These are phyloP conservation scores for Drosophila truncata DNA, from an alignment of 1,140 invertebrate genomes.

Conservation along the genomic window DNA sequence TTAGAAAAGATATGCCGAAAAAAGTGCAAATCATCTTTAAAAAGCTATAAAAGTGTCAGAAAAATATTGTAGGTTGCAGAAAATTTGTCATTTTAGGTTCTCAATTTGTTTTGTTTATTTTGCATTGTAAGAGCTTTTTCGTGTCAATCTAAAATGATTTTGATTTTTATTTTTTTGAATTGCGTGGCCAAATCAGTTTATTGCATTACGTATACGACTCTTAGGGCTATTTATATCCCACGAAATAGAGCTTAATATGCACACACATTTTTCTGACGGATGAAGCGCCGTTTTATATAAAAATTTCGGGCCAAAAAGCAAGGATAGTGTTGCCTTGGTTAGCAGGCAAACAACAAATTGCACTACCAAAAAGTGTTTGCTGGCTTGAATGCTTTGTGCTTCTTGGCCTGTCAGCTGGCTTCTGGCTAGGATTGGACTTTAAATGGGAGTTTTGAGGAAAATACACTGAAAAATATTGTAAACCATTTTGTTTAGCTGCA, in stretches of 20 bases:
- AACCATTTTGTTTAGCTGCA: neutral
- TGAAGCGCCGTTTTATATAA: slow-evolving; percentile 40
- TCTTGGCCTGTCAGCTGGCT: slow-evolving; percentile 31
- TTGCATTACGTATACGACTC: slow-evolving; percentile 54
- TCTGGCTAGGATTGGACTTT: slow-evolving; percentile 23
- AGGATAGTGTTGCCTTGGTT: slow-evolving; percentile 41
- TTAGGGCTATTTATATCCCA: neutral
- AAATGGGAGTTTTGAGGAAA: neutral
- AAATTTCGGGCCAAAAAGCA: slow-evolving; percentile 25
- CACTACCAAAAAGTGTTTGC: slow-evolving; percentile 52
- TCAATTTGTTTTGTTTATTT: neutral
- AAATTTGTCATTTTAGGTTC: neutral
- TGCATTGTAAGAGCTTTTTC: slow-evolving; percentile 10
- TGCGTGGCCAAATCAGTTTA: slow-evolving; percentile 49
- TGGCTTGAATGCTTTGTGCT: slow-evolving; percentile 37
- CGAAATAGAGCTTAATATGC: slow-evolving; percentile 7
- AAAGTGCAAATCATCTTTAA: neutral
- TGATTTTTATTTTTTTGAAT: slow-evolving; percentile 31
- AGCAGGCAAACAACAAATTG: slow-evolving; percentile 51
- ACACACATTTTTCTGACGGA: slow-evolving; percentile 6
- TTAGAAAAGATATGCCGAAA: neutral
- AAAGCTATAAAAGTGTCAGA: neutral
- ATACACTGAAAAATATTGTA: neutral
- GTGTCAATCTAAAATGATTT: neutral
- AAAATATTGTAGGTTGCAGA: neutral